These are phyloP conservation scores for Phaenicophaeus curvirostris DNA, from an alignment of 2,797 vertebrate genomes.

Conservation along the genomic window DNA sequence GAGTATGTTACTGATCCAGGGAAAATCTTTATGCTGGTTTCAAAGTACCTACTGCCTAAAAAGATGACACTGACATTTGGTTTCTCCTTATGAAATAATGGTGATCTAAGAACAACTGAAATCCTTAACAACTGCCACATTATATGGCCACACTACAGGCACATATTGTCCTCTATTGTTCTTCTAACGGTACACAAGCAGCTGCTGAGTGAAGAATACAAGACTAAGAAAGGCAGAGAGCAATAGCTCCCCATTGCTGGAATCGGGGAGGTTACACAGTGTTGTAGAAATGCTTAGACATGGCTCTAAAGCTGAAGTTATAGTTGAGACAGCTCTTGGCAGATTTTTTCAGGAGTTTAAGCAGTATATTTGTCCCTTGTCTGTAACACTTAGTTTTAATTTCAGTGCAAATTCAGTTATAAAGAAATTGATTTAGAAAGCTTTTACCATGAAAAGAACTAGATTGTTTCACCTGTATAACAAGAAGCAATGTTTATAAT, in stretches of 20 bases:
- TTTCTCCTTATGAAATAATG: not conserved
- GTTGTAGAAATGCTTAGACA: not conserved
- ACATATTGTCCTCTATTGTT: not conserved
- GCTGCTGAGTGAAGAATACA: not conserved
- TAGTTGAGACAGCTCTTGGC: not conserved
- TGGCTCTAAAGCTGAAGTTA: not conserved
- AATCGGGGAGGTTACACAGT: too few species aligned
- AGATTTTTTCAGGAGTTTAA: not conserved
- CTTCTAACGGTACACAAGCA: not conserved
- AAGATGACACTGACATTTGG: not conserved
- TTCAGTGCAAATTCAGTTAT: not conserved
- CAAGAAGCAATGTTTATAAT: not conserved
- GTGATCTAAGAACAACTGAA: not conserved
- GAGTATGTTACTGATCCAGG: not conserved
- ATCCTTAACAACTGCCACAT: not conserved
- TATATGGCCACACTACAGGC: not conserved
- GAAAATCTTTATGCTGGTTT: not conserved
- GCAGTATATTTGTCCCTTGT: not conserved
- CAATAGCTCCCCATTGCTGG: not conserved
- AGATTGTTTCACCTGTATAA: not conserved
- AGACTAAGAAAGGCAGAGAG: not conserved
- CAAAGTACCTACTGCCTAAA: not conserved
- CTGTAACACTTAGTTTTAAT: not conserved
- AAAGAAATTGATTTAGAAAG: not conserved
- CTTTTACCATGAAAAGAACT: not conserved